Evolutionary conservation across 2,113 vertebrate species (phyloP), one percentile per base, ranked within the genome.

Genomic region (Numida meleagris): DNA sequence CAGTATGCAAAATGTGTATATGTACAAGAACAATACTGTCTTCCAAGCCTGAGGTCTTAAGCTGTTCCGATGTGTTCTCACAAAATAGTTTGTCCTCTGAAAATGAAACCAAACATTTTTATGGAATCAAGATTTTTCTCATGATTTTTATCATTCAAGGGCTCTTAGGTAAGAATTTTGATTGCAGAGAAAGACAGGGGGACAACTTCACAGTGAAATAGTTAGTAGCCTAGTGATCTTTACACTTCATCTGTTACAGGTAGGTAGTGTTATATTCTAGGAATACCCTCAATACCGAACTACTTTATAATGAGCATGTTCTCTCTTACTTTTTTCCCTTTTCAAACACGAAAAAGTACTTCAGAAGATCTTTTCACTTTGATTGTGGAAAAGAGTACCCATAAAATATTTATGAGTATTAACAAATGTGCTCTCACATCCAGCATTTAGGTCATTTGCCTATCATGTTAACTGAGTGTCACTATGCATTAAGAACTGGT

Each of bases 391-490:
- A 91, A 79, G 18, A 80, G 40, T 27, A 55, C 14, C 17, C 77
- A 90, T 94, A 59, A 94, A 96, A 90, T 92, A 95, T 93, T 93
- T 25, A 84, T 4, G 86, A 55, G 42, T 20, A 78, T 74, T 2
- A 65, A 80, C 77, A 38, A 15, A 9, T 12, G 13, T 71, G 27
- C 24, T 86, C 4, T 80, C 42, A 4, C 33, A 87, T 71, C 29
- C 86, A 94, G 67, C 89, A 96, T 88, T 95, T 86, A 94, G 93
- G 91, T 96, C 75, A 89, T 93, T 83, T 94, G 71, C 87, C 68
- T 87, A 43, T 89, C 67, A 89, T 40, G 33, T 63, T 91, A 95
- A 88, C 62, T 81, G 70, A 68, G 43, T 88, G 89, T 93, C 93
- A 77, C 77, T 73, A 25, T 53, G 66, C 48, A 61, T 94, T 94